Conservation (phyloP, 1,140 invertebrate species). For the Megalonaias nervosa region DNA sequence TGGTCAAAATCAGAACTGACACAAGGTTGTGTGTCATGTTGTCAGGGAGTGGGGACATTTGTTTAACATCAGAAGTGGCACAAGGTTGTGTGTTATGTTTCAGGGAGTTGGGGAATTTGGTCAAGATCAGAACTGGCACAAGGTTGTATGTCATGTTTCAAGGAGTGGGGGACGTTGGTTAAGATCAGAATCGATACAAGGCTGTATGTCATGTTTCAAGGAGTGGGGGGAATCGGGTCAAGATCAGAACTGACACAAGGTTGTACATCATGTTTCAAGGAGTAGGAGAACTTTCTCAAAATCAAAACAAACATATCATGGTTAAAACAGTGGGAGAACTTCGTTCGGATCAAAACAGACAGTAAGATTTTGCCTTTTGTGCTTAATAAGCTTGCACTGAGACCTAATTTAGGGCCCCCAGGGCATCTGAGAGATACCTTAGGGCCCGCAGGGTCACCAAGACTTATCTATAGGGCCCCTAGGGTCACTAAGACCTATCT, state of each 20-base stretch:
- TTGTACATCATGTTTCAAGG: too few relatives aligned
- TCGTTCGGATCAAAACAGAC: slow-evolving; percentile 82
- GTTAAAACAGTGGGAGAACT: slow-evolving; percentile 92
- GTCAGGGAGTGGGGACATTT: slow-evolving; percentile 92
- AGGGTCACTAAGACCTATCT: too few relatives aligned
- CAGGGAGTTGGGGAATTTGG: too few relatives aligned
- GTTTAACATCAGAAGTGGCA: slow-evolving; percentile 80
- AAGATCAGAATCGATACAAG: slow-evolving; percentile 77
- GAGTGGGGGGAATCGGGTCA: slow-evolving; percentile 92
- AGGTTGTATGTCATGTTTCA: slow-evolving; percentile 82
- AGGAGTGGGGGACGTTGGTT: slow-evolving; percentile 92
- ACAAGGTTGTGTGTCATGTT: slow-evolving; percentile 63
- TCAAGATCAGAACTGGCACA: too few relatives aligned
- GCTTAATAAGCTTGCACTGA: too few relatives aligned
- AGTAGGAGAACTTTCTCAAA: too few relatives aligned
- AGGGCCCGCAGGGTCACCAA: too few relatives aligned
- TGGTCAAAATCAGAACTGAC: slow-evolving; percentile 82
- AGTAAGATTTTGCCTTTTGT: slow-evolving; percentile 50
- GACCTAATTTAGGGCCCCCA: too few relatives aligned
- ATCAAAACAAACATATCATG: slow-evolving; percentile 82
- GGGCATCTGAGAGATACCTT: too few relatives aligned
- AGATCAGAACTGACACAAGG: slow-evolving; percentile 75
- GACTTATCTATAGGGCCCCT: too few relatives aligned
- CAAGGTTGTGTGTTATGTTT: slow-evolving; percentile 43
- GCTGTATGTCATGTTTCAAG: slow-evolving; percentile 83